Evolutionary conservation across 2,888 invertebrate genomes (phyloP).

Genomic region (Lithophane leautieri): DNA sequence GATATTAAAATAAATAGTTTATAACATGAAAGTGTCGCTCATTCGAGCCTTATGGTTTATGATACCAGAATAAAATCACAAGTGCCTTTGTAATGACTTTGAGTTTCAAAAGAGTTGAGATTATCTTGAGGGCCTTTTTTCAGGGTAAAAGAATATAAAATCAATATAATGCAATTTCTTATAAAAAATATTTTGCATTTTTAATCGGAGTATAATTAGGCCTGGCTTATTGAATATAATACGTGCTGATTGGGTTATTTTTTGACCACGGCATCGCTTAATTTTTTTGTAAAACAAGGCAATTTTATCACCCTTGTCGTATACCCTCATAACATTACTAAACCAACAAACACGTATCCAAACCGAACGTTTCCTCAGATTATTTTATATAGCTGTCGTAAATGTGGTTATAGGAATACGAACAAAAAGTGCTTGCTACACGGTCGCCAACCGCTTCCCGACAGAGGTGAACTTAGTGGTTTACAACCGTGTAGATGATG

Average conservation of each 20-base stretch:
- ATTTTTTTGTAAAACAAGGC: background rate
- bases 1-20: background rate
- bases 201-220: background rate
- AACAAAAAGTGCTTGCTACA: no score
- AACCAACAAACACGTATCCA: background rate
- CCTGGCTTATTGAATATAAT: background rate
- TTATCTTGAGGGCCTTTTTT: background rate
- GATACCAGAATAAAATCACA: background rate
- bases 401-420: background rate
- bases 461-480: no score
- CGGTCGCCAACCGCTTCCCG: no score
- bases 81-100: background rate
- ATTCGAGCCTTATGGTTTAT: background rate
- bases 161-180: background rate
- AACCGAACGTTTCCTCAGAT: background rate
- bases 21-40: background rate
- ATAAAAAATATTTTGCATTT: background rate
- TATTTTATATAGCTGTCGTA: constrained; percentile 33
- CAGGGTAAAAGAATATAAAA: background rate
- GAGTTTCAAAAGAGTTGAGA: no score
- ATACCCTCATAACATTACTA: background rate
- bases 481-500: no score
- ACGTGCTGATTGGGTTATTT: background rate
- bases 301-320: background rate
- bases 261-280: background rate